Evolutionary conservation across 2,888 invertebrate species (phyloP).

Genomic region (Campoletis raptor): DNA sequence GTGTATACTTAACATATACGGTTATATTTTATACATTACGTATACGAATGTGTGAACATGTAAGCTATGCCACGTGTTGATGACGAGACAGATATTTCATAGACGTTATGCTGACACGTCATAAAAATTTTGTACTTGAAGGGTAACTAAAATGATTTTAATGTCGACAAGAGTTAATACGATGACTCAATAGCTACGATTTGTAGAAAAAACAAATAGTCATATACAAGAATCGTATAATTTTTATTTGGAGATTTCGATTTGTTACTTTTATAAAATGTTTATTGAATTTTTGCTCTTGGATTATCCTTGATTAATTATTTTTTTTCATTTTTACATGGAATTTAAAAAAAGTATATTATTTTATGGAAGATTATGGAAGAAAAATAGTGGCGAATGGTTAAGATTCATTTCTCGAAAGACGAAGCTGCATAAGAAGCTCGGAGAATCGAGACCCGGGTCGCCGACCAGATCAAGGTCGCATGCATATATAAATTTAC

Average conservation of each 20-base stretch:
- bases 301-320: background rate
- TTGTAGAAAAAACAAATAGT: background rate
- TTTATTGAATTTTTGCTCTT: background rate
- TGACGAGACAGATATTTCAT: constrained; percentile 12
- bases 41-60: background rate
- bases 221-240: background rate
- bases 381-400: background rate
- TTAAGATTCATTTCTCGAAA: constrained; percentile 21
- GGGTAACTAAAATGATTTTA: background rate
- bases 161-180: background rate
- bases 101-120: background rate
- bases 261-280: background rate
- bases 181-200: background rate
- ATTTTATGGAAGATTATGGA: background rate
- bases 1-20: background rate
- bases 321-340: background rate
- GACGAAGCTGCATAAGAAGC: constrained; percentile 4
- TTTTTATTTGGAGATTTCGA: background rate
- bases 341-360: background rate
- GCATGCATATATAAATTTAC: constrained; percentile 37
- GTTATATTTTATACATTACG: constrained; percentile 5
- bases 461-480: constrained; percentile 79
- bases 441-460: constrained; percentile 55
- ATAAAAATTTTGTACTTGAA: constrained; percentile 3
- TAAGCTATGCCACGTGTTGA: constrained; percentile 21